Evolutionary conservation across 1,140 invertebrate species (phyloP).

Genomic region (Tetramorium alpestre): DNA sequence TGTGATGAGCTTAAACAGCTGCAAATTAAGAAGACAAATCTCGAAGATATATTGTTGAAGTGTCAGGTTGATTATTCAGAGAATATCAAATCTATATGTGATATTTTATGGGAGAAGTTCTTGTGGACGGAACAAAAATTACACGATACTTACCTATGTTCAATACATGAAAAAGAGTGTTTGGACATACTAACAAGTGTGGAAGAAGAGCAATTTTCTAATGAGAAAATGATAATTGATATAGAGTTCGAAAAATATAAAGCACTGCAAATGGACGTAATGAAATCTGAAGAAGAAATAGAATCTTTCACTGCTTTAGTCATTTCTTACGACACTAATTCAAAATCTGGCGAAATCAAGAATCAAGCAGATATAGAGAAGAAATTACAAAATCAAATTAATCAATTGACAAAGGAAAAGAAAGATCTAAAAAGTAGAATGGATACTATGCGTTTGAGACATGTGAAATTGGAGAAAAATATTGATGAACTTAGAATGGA

Average conservation of each 20-base stretch:
- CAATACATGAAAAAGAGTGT: constrained; percentile 22
- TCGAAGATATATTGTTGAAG: constrained; percentile 68
- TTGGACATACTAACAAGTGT: constrained; percentile 10
- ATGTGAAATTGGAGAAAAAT: constrained; percentile 79
- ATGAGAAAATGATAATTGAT: constrained; percentile 69
- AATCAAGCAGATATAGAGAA: constrained; percentile 72
- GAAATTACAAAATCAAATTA: constrained; percentile 75
- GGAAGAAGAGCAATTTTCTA: constrained; percentile 55
- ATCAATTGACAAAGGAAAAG: constrained; percentile 75
- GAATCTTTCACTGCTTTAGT: constrained; percentile 66
- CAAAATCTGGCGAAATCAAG: constrained; percentile 72
- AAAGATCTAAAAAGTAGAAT: constrained; percentile 79
- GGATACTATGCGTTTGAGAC: constrained; percentile 74
- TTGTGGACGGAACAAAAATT: constrained; percentile 74
- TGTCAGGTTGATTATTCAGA: constrained; percentile 63
- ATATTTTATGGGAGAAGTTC: constrained; percentile 72
- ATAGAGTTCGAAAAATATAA: constrained; percentile 69
- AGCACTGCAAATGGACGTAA: constrained; percentile 63
- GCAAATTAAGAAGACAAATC: constrained; percentile 57
- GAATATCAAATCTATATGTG: constrained; percentile 66
- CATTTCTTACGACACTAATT: constrained; percentile 63
- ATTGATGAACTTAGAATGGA: constrained; percentile 78
- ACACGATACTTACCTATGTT: constrained; percentile 53
- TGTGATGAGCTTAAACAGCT: constrained; percentile 76
- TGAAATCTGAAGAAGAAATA: constrained; percentile 67